phyloP scores from a whole-genome alignment of 2,113 vertebrate species.

The Eulemur rufifrons region DNA sequence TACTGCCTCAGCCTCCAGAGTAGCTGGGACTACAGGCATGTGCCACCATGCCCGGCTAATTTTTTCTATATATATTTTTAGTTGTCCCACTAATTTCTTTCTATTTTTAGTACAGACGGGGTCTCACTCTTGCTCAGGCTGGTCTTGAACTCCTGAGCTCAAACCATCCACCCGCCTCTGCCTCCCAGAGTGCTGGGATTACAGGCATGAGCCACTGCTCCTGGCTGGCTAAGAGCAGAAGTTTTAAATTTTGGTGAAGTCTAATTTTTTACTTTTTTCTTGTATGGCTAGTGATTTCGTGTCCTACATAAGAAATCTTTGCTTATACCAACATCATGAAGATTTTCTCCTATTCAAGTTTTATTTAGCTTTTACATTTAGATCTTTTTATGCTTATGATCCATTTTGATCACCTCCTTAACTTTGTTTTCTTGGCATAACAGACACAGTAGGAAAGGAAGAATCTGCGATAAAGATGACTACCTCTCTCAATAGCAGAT shows the following conservation, averaged over 20 bases:
- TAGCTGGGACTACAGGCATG: too few species aligned
- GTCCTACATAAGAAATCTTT: not conserved
- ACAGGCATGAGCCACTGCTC: too few species aligned
- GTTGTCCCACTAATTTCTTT: too few species aligned
- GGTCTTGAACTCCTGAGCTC: too few species aligned
- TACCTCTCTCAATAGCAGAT: not conserved
- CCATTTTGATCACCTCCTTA: not conserved
- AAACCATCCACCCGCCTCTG: too few species aligned
- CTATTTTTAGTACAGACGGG: too few species aligned
- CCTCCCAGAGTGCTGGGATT: too few species aligned
- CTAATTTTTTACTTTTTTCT: constrained; percentile 44
- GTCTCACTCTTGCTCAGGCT: too few species aligned
- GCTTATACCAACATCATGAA: not conserved
- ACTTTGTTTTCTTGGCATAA: not conserved
- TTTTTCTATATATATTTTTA: too few species aligned
- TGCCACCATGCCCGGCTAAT: too few species aligned
- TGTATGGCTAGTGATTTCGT: not conserved
- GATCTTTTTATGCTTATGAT: not conserved
- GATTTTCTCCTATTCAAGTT: not conserved
- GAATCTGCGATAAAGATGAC: not conserved
- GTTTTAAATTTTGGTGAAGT: constrained; percentile 36
- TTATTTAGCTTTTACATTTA: not conserved
- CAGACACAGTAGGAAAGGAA: not conserved
- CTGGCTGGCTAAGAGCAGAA: not conserved
- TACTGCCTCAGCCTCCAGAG: too few species aligned